Evolutionary conservation across 2,797 vertebrate genomes (phyloP).

Genomic region (Enteromius treurensis): DNA sequence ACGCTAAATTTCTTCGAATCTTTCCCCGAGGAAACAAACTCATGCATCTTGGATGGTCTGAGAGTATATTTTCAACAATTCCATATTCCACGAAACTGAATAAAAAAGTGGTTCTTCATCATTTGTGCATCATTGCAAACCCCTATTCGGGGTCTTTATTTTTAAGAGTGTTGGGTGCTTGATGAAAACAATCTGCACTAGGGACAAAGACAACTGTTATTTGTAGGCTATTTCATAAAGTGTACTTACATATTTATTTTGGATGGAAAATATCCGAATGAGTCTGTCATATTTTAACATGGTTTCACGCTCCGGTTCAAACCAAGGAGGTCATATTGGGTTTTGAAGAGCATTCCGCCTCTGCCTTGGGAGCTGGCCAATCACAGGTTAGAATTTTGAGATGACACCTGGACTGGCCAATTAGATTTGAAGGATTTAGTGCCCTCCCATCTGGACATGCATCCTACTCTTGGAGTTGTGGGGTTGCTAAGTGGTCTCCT

Average conservation of each 20-base stretch:
- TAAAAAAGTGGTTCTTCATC: background rate
- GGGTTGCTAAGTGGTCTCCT: slow-evolving; percentile 43
- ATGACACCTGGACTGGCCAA: slow-evolving; percentile 1
- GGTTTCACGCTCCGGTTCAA: background rate
- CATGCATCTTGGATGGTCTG: background rate
- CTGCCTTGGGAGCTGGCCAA: slow-evolving; percentile 1
- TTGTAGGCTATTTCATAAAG: background rate
- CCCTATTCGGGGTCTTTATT: no score
- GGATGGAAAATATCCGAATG: background rate
- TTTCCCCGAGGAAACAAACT: background rate
- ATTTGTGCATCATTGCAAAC: no score
- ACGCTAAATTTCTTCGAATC: background rate
- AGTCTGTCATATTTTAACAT: background rate
- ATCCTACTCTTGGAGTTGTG: slow-evolving; percentile 28
- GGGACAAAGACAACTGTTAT: background rate
- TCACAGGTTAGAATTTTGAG: background rate
- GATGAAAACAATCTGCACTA: background rate
- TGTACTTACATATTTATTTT: slow-evolving; percentile 13
- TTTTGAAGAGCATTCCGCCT: background rate
- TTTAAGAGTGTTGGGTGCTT: background rate
- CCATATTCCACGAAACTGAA: background rate
- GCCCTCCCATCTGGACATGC: background rate
- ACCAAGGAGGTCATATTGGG: background rate
- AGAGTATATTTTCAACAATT: background rate
- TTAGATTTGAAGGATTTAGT: background rate